Conservation (phyloP, 2,797 vertebrate species). For the Anguilla megastoma region DNA sequence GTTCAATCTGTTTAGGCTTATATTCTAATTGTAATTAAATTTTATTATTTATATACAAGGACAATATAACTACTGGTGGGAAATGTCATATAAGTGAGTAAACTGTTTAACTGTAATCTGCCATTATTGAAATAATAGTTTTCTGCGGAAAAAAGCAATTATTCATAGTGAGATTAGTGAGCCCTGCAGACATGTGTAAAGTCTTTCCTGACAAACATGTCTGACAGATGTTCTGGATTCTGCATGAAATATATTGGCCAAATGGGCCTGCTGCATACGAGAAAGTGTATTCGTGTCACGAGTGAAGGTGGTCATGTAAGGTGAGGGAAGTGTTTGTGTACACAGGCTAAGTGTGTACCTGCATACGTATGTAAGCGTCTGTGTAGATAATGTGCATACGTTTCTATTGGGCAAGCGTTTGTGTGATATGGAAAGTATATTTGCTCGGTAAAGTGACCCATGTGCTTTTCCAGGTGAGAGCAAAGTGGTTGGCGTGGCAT, state of each 20-base stretch:
- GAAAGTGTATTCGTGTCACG: background rate
- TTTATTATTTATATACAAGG: background rate
- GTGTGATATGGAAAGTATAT: background rate
- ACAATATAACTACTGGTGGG: background rate
- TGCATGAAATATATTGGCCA: too few species aligned
- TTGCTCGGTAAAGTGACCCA: background rate
- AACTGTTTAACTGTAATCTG: background rate
- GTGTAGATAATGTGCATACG: too few species aligned
- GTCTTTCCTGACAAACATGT: background rate
- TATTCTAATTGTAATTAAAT: background rate
- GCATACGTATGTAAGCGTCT: too few species aligned
- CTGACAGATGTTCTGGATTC: background rate
- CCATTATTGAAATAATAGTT: background rate
- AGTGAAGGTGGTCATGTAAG: background rate
- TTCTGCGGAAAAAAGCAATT: background rate
- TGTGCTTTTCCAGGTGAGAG: slow-evolving; percentile 64
- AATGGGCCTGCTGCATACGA: background rate
- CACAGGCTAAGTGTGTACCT: background rate
- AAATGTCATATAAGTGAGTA: background rate
- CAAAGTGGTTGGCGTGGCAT: slow-evolving; percentile 66
- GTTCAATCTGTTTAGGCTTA: background rate
- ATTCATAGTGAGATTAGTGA: background rate
- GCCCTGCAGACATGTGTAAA: background rate
- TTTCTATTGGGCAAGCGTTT: background rate
- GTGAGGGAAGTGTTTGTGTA: background rate